Evolutionary conservation across 2,113 vertebrate genomes (phyloP).

Genomic region (Varanus salvator): DNA sequence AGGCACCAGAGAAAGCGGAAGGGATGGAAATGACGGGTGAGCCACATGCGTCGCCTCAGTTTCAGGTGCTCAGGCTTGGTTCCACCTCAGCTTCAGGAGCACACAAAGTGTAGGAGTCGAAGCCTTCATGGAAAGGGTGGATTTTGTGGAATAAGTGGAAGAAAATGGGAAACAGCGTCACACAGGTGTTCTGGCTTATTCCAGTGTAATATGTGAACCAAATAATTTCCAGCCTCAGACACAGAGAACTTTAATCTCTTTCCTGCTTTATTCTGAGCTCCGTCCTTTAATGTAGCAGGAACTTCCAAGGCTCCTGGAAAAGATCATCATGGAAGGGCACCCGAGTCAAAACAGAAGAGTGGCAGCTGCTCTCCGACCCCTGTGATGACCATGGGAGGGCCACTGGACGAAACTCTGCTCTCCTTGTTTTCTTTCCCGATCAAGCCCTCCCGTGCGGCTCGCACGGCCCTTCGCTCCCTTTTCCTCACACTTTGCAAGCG

Average conservation of each 20-base stretch:
- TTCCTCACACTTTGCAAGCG: constrained; percentile 26
- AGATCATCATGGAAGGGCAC: constrained; percentile 50
- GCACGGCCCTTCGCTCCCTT: constrained; percentile 33
- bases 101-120: no score
- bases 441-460: constrained; percentile 3
- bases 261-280: constrained; percentile 25
- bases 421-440: constrained; percentile 53
- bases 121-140: no score
- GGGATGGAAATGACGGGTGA: no score
- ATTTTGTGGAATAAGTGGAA: no score
- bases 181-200: not conserved
- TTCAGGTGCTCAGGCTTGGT: no score
- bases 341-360: constrained; percentile 69
- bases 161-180: no score
- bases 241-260: not conserved
- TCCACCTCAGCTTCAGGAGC: no score
- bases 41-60: no score
- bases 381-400: constrained; percentile 50
- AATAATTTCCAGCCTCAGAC: not conserved
- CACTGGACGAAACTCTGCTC: constrained; percentile 27
- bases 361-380: constrained; percentile 67
- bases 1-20: no score
- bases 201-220: not conserved
- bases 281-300: constrained; percentile 53
- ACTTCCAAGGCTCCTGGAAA: constrained; percentile 70